Percentiles rank a stretch among this genome's conserved stretches.
These are phyloP conservation scores for Megaustenia siamemsis DNA, from an alignment of 2,888 invertebrate species.

Conservation along the genomic window DNA sequence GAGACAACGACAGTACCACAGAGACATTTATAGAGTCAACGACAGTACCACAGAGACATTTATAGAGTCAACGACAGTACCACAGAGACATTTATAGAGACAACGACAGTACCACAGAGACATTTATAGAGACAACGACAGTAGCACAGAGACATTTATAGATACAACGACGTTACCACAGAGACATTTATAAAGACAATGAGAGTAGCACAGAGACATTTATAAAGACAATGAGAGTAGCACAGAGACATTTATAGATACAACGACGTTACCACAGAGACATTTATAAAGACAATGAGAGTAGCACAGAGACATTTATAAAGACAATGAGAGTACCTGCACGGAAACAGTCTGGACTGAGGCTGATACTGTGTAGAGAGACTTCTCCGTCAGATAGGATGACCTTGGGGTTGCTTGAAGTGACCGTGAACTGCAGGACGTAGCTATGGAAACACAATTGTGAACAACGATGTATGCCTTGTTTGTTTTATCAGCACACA, in stretches of 20 bases:
- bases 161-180: neutral
- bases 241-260: neutral
- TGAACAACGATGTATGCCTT: too few species aligned
- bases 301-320: neutral
- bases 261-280: neutral
- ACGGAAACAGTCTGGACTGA: conserved; percentile 47
- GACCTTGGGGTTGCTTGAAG: neutral
- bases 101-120: too few species aligned
- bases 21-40: too few species aligned
- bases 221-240: neutral
- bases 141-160: too few species aligned
- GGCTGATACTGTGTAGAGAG: conserved; percentile 27
- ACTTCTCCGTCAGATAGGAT: neutral
- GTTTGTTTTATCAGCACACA: too few species aligned
- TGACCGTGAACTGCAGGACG: conserved; percentile 39
- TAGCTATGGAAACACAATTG: conserved; percentile 34
- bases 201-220: neutral
- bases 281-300: neutral
- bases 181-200: neutral
- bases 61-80: too few species aligned
- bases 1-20: too few species aligned
- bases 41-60: neutral
- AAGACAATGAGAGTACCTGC: neutral
- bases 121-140: too few species aligned
- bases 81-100: neutral